Percentiles rank a stretch among this genome's conserved stretches.
phyloP scores from a whole-genome alignment of 1,140 invertebrate genomes.

The Propsilocerus akamusi region DNA sequence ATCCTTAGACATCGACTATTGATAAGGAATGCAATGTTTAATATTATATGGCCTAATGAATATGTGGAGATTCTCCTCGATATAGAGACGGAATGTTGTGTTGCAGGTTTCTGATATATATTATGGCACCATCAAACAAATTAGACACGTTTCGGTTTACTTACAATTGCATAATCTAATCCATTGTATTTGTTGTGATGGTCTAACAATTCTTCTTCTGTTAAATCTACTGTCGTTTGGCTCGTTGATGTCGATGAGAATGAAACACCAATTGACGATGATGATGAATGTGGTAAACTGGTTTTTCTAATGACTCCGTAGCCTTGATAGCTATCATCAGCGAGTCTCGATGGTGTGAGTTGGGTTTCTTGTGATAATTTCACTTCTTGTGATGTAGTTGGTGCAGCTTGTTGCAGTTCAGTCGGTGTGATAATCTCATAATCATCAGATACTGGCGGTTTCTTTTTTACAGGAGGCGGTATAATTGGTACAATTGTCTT shows the following conservation, averaged over 20 bases:
- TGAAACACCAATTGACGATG: constrained; percentile 6
- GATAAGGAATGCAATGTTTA: too few species aligned
- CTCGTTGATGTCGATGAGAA: constrained; percentile 17
- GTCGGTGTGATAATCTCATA: background rate
- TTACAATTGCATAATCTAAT: constrained; percentile 58
- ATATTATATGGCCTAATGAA: too few species aligned
- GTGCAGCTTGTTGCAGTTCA: constrained; percentile 8
- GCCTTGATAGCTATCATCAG: constrained; percentile 57
- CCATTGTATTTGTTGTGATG: constrained; percentile 53
- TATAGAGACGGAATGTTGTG: background rate
- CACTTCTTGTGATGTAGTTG: background rate
- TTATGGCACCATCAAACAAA: background rate
- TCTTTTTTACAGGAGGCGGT: constrained; percentile 22
- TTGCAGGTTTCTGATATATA: background rate
- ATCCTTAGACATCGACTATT: too few species aligned
- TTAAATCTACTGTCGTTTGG: constrained; percentile 19
- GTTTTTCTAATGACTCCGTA: constrained; percentile 58
- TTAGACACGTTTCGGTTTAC: constrained; percentile 53
- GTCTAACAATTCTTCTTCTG: constrained; percentile 22
- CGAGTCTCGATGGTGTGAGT: constrained; percentile 41
- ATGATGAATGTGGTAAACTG: constrained; percentile 25
- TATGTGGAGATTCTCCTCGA: background rate
- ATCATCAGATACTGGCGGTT: constrained; percentile 10
- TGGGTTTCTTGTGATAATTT: constrained; percentile 21
- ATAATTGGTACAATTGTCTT: constrained; percentile 35